Base-by-base conservation (phyloP, 2,113 vertebrate genomes). In the Tupaia chinensis region DNA sequence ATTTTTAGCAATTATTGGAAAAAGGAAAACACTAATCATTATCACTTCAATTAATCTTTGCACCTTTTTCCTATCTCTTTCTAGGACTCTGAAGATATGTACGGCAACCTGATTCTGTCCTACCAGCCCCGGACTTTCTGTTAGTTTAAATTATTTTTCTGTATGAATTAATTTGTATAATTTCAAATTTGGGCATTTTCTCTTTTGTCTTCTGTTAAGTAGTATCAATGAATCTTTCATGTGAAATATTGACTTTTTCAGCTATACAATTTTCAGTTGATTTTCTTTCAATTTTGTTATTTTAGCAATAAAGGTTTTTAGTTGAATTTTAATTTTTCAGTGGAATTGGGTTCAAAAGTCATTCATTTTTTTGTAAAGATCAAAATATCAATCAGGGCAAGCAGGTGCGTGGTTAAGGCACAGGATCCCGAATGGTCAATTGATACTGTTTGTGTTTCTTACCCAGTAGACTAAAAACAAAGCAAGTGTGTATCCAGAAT, bases 291-390 rank as follows among this genome's bases (percentile, higher is more conserved):
- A 0, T 11, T 89, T 93, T 74, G 8, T 25, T 8, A 25, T 63
- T 70, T 88, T 65, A 44, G 44, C 44, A 44, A 44, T 78, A 32
- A 27, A 65, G 83, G 58, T 72, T 60, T 84, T n/a, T 66, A 58
- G 66, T 87, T 78, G 66, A 73, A 84, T 93, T 89, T 93, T 79
- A 89, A 89, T 89, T 89, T 89, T 65, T 60, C 65, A 73, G 12
- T 27, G 72, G 58, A 89, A 85, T 66, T 73, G 15, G 7, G 58
- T 84, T 79, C 25, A 73, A 93, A 89, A 76, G n/a, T 53, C 74
- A 73, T 79, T 85, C 56, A 1, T 74, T 85, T 93, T 93, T 89
- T 66, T 72, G 14, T 15, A 56, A 11, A 79, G 73, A 89, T 77
- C 72, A 89, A 93, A 79, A 44, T 58, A 79, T 89, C 44, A 79